Percentiles rank a stretch among this genome's conserved stretches.
These are phyloP conservation scores for Neogale vison DNA, from an alignment of 2,113 vertebrate genomes.

Conservation along the genomic window DNA sequence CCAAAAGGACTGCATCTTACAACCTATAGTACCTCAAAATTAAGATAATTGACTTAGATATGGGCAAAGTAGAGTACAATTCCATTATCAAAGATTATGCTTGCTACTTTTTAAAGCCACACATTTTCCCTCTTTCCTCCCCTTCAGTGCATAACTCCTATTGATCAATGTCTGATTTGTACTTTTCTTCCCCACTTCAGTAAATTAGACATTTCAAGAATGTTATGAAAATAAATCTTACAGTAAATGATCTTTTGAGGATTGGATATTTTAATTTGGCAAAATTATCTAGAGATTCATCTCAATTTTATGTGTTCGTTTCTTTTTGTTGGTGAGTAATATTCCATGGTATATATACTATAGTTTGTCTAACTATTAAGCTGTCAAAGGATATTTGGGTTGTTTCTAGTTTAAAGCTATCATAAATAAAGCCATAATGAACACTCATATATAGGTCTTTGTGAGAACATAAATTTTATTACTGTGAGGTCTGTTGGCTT, in stretches of 20 bases:
- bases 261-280: background rate
- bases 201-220: background rate
- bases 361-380: background rate
- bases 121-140: background rate
- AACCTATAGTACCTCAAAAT: background rate
- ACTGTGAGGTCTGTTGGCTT: background rate
- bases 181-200: background rate
- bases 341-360: background rate
- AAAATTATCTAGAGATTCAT: background rate
- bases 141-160: background rate
- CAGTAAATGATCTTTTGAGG: background rate
- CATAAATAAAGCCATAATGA: background rate
- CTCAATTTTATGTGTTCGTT: background rate
- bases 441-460: background rate
- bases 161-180: background rate
- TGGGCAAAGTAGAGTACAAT: background rate
- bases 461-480: background rate
- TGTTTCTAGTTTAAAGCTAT: too few relatives aligned
- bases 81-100: background rate
- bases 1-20: background rate
- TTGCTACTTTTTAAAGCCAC: background rate
- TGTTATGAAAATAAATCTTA: background rate
- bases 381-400: background rate
- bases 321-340: background rate
- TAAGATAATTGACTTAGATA: background rate